Conservation (phyloP, 1,140 invertebrate species). For the Drosophila guanche region DNA sequence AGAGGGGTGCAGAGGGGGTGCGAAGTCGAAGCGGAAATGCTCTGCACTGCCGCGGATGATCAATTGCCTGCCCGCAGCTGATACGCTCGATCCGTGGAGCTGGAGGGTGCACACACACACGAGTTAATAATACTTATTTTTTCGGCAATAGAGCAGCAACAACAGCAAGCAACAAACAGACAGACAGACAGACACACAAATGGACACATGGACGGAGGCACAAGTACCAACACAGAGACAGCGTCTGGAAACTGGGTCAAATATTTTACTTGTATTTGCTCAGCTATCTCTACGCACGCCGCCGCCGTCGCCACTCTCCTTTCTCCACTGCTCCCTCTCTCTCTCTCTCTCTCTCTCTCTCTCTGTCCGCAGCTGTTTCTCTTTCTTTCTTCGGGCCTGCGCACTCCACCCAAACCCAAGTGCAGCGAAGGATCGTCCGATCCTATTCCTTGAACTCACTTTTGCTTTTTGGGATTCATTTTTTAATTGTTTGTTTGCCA, state of each 20-base stretch:
- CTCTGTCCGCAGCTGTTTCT: conserved; percentile 6
- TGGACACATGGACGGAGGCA: background rate
- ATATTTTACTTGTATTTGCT: conserved; percentile 72
- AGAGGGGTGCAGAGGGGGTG: background rate
- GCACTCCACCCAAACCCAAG: background rate
- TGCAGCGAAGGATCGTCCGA: no score
- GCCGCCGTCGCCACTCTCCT: conserved; percentile 11
- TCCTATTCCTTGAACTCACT: no score
- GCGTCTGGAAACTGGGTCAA: conserved; percentile 71
- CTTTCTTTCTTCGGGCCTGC: background rate
- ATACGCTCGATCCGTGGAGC: conserved; percentile 10
- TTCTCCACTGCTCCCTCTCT: background rate
- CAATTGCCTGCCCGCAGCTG: background rate
- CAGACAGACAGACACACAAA: conserved; percentile 40
- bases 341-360: background rate
- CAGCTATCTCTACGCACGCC: conserved; percentile 39
- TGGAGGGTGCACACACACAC: conserved; percentile 3
- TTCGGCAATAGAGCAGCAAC: conserved; percentile 47
- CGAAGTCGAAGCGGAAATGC: conserved; percentile 12
- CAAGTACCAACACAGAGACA: conserved; percentile 41
- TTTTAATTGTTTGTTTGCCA: no score
- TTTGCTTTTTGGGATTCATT: no score
- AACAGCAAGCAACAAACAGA: conserved; percentile 22
- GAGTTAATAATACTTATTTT: conserved; percentile 48
- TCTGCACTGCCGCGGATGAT: background rate